phyloP scores from a whole-genome alignment of 2,797 vertebrate species.

The Crypturellus tataupa region DNA sequence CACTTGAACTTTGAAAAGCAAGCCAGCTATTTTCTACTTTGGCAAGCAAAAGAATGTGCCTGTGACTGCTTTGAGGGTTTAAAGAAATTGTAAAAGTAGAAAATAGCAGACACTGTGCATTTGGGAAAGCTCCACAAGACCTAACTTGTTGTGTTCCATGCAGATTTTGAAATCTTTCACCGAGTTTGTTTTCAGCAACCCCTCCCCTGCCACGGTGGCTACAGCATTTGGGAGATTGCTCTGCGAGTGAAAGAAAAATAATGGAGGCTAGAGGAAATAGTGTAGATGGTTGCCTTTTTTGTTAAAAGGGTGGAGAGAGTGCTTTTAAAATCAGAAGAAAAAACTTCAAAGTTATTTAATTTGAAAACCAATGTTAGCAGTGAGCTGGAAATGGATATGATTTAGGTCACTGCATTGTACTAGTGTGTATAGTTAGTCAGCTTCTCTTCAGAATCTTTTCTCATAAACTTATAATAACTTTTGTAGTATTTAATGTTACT shows the following conservation, averaged over 20 bases:
- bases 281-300: not conserved
- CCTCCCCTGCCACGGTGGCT: not conserved
- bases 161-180: not conserved
- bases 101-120: not conserved
- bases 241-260: not conserved
- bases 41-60: not conserved
- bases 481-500: too few species aligned
- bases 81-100: not conserved
- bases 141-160: not conserved
- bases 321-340: not conserved
- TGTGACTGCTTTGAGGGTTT: not conserved
- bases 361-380: not conserved
- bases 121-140: not conserved
- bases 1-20: not conserved
- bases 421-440: not conserved
- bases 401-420: not conserved
- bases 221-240: not conserved
- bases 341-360: not conserved
- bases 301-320: not conserved
- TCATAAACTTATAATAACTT: not conserved
- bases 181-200: not conserved
- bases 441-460: not conserved
- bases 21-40: not conserved
- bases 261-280: not conserved
- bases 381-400: fast-evolving